These are phyloP conservation scores for Lepidonotus clava DNA, from an alignment of 2,888 invertebrate genomes.

Conservation along the genomic window DNA sequence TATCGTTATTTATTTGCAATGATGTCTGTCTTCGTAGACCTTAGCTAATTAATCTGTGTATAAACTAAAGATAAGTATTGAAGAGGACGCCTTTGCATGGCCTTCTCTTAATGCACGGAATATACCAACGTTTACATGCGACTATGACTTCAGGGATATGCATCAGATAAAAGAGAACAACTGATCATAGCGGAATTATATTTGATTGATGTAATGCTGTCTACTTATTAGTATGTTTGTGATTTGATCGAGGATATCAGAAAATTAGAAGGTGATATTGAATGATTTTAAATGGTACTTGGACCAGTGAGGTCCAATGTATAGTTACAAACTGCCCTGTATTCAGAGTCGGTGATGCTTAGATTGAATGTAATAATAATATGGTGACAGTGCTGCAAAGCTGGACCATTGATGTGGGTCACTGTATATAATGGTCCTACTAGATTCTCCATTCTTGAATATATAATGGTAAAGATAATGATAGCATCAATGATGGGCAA, in stretches of 20 bases:
- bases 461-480: conserved; percentile 8
- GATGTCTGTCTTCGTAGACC: conserved; percentile 31
- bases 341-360: background rate
- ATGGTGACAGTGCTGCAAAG: background rate
- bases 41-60: background rate
- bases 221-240: background rate
- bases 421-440: conserved; percentile 30
- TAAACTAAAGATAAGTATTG: background rate
- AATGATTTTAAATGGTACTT: background rate
- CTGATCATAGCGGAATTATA: background rate
- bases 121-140: background rate
- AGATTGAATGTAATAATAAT: conserved; percentile 23
- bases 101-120: background rate
- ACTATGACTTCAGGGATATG: conserved; percentile 31
- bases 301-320: background rate
- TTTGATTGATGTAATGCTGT: conserved; percentile 23
- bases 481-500: background rate
- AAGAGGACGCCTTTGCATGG: background rate
- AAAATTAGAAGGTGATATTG: background rate
- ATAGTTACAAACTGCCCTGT: too few species aligned
- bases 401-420: conserved; percentile 12
- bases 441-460: conserved; percentile 33
- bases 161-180: background rate
- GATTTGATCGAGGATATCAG: background rate
- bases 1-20: conserved; percentile 51